phyloP scores from a whole-genome alignment of 2,888 invertebrate genomes.

The Iphiclides podalirius region DNA sequence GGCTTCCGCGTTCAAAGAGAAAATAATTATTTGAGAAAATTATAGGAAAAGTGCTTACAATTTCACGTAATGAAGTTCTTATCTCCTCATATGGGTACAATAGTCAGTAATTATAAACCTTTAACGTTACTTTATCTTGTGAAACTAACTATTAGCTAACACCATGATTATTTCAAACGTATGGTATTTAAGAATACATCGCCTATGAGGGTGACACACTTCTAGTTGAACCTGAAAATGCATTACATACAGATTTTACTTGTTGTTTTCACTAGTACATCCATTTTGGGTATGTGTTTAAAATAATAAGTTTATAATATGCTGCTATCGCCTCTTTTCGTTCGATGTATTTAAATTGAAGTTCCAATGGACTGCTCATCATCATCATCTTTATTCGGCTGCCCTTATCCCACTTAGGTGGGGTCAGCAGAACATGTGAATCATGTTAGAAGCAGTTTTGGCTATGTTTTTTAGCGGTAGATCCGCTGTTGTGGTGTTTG shows the following conservation, averaged over 20 bases:
- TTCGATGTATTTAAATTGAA: no score
- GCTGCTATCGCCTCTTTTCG: no score
- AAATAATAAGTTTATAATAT: no score
- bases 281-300: no score
- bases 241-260: background rate
- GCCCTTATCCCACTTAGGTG: no score
- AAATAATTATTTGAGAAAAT: constrained; percentile 2
- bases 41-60: constrained; percentile 2
- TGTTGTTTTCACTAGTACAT: background rate
- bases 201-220: background rate
- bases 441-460: no score
- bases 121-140: constrained; percentile 6
- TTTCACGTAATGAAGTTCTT: constrained; percentile 9
- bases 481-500: no score
- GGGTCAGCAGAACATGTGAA: no score
- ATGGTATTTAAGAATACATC: constrained; percentile 13
- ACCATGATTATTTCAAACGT: background rate
- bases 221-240: background rate
- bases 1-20: background rate
- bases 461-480: no score
- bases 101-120: constrained; percentile 8
- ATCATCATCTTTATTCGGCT: no score
- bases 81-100: constrained; percentile 11
- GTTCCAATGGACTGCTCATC: no score
- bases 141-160: background rate